Base-by-base conservation (phyloP, 2,797 vertebrate genomes). In the Cuculus canorus region DNA sequence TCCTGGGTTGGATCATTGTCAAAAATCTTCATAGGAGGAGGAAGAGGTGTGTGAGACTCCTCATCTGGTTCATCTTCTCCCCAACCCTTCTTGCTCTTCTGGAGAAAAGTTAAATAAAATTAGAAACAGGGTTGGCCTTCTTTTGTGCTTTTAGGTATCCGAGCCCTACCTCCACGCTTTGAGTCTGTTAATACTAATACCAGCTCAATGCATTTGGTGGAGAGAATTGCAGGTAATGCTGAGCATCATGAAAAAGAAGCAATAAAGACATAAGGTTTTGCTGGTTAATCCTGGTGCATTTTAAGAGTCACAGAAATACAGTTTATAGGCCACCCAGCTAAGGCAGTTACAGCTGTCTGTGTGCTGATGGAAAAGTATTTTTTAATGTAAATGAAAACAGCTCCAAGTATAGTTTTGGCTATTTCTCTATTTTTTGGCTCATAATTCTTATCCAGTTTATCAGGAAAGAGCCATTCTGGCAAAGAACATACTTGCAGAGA, bases 21-120 rank as follows among this genome's bases (percentile, higher is more conserved):
- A 96, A 99, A 99, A 97, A 99, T 99, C 98, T 99, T 99, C 99
- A 99, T 99, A 60, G 98, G 99, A 2, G 99, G 99, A 70, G 99
- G 99, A 53, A 99, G 99, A 37, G 99, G 99, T 9, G 98, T 99
- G 96, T 99, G 99, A 7, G 99, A 98, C 82, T 99, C 99, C 93
- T 99, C 99, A 32, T 99, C 99, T 64, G 98, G 98, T 94, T 99
- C 99, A 87, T 99, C 99, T 97, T 99, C 99, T n/a, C 99, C 99
- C 91, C 99, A 99, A 5, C 99, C 99, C 83, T 99, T 99, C 97
- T 98, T 98, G 97, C 96, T 96, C 98, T 98, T 98, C 99, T 99
- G 97, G 93, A 97, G 93, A 88, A 94, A 98, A 97, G 95, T 97
- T 71, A 96, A 96, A 95, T 60, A 45, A 59, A 47, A 95, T 97